Evolutionary conservation across 2,797 vertebrate species (phyloP), one percentile per base, ranked within the genome.

Genomic region (Hydrocynus forskahlii): DNA sequence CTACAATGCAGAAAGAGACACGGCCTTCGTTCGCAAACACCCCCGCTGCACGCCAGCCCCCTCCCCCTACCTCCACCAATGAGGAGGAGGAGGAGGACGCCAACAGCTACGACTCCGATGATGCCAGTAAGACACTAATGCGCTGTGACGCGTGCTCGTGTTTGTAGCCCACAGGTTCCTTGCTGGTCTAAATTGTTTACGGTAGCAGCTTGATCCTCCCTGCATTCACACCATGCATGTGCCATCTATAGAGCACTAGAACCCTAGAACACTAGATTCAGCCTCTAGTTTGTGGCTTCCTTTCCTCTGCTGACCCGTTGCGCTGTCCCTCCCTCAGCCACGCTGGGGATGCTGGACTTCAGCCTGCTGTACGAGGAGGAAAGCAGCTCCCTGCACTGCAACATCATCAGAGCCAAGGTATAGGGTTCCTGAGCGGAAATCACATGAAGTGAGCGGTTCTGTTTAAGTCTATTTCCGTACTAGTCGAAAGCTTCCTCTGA

Each of bases 291-390:
- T 81, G 63, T 40, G 78, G 3, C 69, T 17, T 4, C 25, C 80
- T 5, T 62, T 64, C 5, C 35, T 76, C n/a, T 63, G 5, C 19
- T 88, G 55, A 73, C 60, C 13, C 43, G 4, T 14, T 16, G 25
- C 48, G 45, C 29, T 76, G 76, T 85, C 25, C 10, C 13, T 70
- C 50, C 79, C 54, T 3, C 23, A 99, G 97, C 97, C 55, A 97
- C 96, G 0, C 92, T 99, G 90, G 97, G 97, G 25, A 93, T 93
- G 2, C 88, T 99, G 91, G 97, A 99, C 87, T 99, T 99, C 93
- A 97, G 95, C 76, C 93, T 99, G 25, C 93, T 96, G 0, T 98
- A 97, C 0, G 93, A 97, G 74, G 96, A 96, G 87, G 95, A 95
- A 60, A 96, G 90, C 83, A 96, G 94, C 80, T 91, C 93, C 16